Evolutionary conservation across 2,888 invertebrate species (phyloP).

Genomic region (Oligia latruncula): DNA sequence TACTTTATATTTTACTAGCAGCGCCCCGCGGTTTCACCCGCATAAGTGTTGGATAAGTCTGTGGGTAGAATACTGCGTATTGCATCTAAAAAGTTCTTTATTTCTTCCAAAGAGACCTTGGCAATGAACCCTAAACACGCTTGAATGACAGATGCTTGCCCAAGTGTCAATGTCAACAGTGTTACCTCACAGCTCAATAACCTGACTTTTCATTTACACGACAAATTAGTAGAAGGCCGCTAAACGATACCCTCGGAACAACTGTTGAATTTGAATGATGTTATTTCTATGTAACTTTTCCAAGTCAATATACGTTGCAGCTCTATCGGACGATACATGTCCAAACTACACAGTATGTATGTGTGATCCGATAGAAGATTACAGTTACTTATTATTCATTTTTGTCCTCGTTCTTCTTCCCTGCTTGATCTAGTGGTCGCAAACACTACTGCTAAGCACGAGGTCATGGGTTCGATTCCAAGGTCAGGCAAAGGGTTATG

Average conservation of each 20-base stretch:
- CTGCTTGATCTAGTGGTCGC: not conserved
- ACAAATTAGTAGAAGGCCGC: constrained; percentile 25
- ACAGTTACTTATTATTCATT: not conserved
- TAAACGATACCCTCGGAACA: constrained; percentile 10
- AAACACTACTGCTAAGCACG: not conserved
- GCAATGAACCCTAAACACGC: constrained; percentile 17
- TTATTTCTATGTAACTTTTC: not conserved
- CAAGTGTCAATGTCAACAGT: constrained; percentile 33
- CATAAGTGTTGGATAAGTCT: too few relatives aligned
- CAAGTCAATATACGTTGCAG: not conserved
- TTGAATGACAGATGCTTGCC: not conserved
- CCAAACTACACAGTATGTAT: not conserved
- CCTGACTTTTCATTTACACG: constrained; percentile 28
- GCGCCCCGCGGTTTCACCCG: too few relatives aligned
- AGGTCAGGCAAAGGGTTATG: not conserved
- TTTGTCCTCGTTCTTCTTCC: not conserved
- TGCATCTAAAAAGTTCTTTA: not conserved
- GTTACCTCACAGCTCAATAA: constrained; percentile 37
- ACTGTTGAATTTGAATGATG: constrained; percentile 4
- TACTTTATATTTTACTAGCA: too few relatives aligned
- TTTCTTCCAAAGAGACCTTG: not conserved
- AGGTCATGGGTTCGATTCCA: not conserved
- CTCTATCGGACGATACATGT: not conserved
- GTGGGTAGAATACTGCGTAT: too few relatives aligned
- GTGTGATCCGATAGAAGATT: not conserved